A percentile compares a stretch with the other conserved stretches of the same genome.
Conservation (phyloP, 30 jellyfish, hydroid and myxozoan species). For the Hydra vulgaris region DNA sequence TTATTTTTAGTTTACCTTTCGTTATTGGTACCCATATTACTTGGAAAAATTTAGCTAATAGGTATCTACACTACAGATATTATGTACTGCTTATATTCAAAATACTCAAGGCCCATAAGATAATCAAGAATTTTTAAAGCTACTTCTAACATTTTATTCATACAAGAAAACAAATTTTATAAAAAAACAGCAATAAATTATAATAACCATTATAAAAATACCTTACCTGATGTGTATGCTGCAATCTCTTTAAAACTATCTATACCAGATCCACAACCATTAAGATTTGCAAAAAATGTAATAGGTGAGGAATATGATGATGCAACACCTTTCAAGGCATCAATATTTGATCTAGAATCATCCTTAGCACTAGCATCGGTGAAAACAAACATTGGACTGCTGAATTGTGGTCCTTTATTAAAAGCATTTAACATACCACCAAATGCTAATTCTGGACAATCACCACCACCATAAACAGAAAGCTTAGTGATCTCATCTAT, state of each 20-base stretch:
- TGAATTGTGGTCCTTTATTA: constrained; percentile 37
- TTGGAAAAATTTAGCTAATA: no score
- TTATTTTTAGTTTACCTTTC: no score
- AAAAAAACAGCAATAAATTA: not conserved
- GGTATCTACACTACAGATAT: no score
- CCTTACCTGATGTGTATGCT: constrained; percentile 52
- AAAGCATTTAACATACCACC: constrained; percentile 76
- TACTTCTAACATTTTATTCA: not conserved
- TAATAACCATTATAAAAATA: not conserved
- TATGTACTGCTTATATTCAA: no score
- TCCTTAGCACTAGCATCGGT: constrained; percentile 92
- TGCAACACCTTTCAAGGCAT: constrained; percentile 38
- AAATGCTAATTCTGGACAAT: constrained; percentile 78
- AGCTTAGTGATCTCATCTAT: constrained; percentile 35
- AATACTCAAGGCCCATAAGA: no score
- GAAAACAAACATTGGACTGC: constrained; percentile 86
- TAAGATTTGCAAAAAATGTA: constrained; percentile 48
- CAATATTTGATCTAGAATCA: constrained; percentile 37
- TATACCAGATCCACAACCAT: constrained; percentile 64
- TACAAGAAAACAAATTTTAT: not conserved
- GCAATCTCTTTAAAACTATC: constrained; percentile 62
- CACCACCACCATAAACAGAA: constrained; percentile 55
- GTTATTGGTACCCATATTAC: no score
- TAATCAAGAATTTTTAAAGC: no score
- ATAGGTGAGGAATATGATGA: constrained; percentile 24